Evolutionary conservation across 2,113 vertebrate species (phyloP), one percentile per base, ranked within the genome.

Genomic region (Prochilodus magdalenae): DNA sequence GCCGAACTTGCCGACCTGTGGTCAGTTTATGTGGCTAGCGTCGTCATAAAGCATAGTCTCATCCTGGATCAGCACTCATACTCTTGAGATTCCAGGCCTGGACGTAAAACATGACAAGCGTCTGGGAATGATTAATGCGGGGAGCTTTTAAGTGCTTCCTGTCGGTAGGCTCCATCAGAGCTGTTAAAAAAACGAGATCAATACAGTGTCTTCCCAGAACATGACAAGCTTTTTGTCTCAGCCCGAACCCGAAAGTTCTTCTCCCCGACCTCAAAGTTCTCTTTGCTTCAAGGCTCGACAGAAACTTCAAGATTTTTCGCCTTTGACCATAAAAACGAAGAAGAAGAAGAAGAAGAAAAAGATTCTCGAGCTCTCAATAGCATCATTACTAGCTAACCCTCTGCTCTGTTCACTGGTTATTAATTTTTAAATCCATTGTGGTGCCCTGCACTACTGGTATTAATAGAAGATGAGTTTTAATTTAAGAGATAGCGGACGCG

Each of bases 341-440:
- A n/a, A n/a, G n/a, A n/a, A n/a, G n/a, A n/a, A n/a, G n/a, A n/a
- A n/a, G n/a, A n/a, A 22, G 29, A 53, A 79, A 84, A 75, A 74
- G 67, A 16, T 71, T 60, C 22, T 47, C 24, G 12, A 14, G 69
- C 75, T 16, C 27, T n/a, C 12, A 67, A 63, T 81, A 47, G 81
- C 89, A 79, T 89, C 88, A 90, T 67, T 71, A 29, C 10, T 13
- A 30, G 69, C 73, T 60, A 69, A 69, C 74, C 80, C 29, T 12
- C 47, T 24, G 81, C 92, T 92, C 91, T 89, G 89, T 84, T 92
- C 90, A 83, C 87, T 90, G 81, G 80, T 90, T 92, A 92, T 95
- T 93, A 91, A 94, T 95, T 94, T 94, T 72, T 87, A 89, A 92
- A 88, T 76, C 85, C 91, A 88, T 92, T 90, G 90, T 88, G 89